Evolutionary conservation across 1,140 invertebrate genomes (phyloP), one percentile per base, ranked within the genome.

Genomic region (Saccostrea glomerata): DNA sequence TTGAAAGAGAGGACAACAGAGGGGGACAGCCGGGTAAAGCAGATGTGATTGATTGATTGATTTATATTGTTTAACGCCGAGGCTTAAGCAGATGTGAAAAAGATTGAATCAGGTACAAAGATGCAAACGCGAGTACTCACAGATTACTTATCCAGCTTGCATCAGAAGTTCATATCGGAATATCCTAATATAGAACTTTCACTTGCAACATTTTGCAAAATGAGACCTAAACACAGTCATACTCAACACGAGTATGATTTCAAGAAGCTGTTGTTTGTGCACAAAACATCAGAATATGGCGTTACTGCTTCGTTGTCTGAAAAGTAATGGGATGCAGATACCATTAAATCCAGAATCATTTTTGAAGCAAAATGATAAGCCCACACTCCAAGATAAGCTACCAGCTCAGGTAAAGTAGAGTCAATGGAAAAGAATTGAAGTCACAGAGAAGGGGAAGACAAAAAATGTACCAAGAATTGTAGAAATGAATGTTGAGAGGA

Each of bases 271-370:
- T 15, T 90, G 88, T 56, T 56, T 90, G 17, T 90, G 88, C 77
- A 54, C 63, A 63, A 85, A 84, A 82, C 90, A 90, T 36, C 88
- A 90, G 55, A 90, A 89, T 77, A 89, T 90, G 88, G 84, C 90
- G 2, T 84, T 89, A n/a, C n/a, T 56, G 9, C 55, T 90, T 30
- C 82, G 86, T 30, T 17, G 15, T 58, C 77, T 89, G 47, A 86
- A 82, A 70, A 88, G 11, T 13, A 54, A 30, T 23, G 88, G 90
- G 17, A 36, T 87, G 13, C 12, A 30, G 6, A 77, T 89, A 13
- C 20, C 90, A 54, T 1, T 60, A 3, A 91, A 88, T 85, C 88
- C 90, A 4, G 88, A 91, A 86, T 12, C 84, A 77, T 54, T 47
- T 86, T 13, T 25, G 58, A 86, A 58, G 66, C 23, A 25, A n/a